Base-by-base conservation (phyloP, 2,797 vertebrate species). In the Oophaga sylvatica region DNA sequence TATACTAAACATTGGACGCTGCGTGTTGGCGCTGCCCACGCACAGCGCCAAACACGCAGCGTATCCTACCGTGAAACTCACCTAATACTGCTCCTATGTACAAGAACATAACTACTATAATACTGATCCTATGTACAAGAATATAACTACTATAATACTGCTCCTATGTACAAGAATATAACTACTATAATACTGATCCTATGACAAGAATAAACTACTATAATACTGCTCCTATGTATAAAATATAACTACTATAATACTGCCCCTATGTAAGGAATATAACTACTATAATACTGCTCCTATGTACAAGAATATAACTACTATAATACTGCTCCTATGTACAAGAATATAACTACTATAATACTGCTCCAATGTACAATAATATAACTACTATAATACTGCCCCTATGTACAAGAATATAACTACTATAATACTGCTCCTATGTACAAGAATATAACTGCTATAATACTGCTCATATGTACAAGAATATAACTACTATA, bases 161-260 rank as follows among this genome's bases (percentile, higher is more conserved):
- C 22, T 1, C n/a, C 63, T 67, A 67, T 67, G 10, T 67, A 67
- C 8, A 67, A 67, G 63, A 67, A 67, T 67, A n/a, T n/a, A n/a
- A n/a, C n/a, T n/a, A n/a, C n/a, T n/a, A n/a, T n/a, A n/a, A n/a
- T n/a, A n/a, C n/a, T n/a, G n/a, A n/a, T n/a, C n/a, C n/a, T n/a
- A n/a, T n/a, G n/a, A 26, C 63, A 67, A 26, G 63, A 67, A 26
- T 67, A 67, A 67, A 67, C 63, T 67, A 26, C 63, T 67, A 67
- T 67, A 67, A 67, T 67, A 67, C 63, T 26, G 22, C 22, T 1
- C n/a, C 63, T 67, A 67, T 67, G 10, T 67, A 67, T 10, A 67
- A 67, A 67, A 26, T 67, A 67, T 67, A 67, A 67, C 63, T 67
- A 26, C 63, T 67, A 67, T 67, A 67, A 67, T 67, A 67, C 63